These are phyloP conservation scores for Hypomesus transpacificus DNA, from an alignment of 2,113 vertebrate genomes.

Conservation along the genomic window DNA sequence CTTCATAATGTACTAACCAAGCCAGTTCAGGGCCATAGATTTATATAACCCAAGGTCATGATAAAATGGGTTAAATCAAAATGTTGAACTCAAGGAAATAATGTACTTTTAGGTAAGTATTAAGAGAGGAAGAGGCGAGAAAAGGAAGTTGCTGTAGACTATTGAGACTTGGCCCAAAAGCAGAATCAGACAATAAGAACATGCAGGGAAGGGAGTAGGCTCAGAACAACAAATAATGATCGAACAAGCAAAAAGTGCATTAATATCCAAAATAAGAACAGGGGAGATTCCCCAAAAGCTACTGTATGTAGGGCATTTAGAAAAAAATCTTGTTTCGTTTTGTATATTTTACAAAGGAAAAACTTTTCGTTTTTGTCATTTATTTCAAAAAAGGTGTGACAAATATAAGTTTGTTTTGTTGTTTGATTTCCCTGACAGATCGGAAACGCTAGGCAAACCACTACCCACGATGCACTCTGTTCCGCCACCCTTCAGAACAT, in stretches of 20 bases:
- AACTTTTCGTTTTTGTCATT: conserved; percentile 36
- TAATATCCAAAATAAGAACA: conserved; percentile 52
- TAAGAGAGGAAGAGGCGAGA: conserved; percentile 6
- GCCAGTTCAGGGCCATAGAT: background rate
- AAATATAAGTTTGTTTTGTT: conserved; percentile 36
- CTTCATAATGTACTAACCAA: background rate
- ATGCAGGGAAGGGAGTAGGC: conserved; percentile 49
- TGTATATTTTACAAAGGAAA: conserved; percentile 62
- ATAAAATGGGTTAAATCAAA: no score
- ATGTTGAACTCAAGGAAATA: conserved; percentile 9
- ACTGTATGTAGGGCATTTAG: conserved; percentile 47
- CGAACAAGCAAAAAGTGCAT: conserved; percentile 52
- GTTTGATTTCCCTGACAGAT: conserved; percentile 63
- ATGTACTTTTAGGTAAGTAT: background rate
- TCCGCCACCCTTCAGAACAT: conserved; percentile 14
- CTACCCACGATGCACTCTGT: conserved; percentile 28
- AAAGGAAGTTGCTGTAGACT: conserved; percentile 46
- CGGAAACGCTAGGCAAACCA: conserved; percentile 51
- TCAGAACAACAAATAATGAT: conserved; percentile 9
- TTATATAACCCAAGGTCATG: background rate
- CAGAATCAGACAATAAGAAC: conserved; percentile 53
- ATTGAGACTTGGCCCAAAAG: conserved; percentile 41
- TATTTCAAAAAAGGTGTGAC: conserved; percentile 58
- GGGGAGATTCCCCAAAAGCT: conserved; percentile 43
- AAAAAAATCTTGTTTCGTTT: conserved; percentile 54